These are phyloP conservation scores for Chrysopa pallens DNA, from an alignment of 1,140 invertebrate genomes.

Conservation along the genomic window DNA sequence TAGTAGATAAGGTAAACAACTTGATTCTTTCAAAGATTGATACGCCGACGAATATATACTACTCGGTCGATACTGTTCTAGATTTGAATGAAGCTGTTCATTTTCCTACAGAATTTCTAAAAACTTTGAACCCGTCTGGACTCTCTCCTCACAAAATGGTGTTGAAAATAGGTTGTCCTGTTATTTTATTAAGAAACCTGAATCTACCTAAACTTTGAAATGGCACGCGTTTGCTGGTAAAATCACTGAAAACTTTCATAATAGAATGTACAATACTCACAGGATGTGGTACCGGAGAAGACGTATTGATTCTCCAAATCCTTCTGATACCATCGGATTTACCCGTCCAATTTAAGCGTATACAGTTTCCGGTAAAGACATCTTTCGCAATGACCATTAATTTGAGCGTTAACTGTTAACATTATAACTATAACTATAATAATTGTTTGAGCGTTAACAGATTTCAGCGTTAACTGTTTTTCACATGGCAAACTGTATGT, in stretches of 20 bases:
- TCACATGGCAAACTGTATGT: too few relatives aligned
- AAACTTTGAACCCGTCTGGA: constrained; percentile 8
- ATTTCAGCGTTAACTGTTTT: too few relatives aligned
- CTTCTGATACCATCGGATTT: constrained; percentile 15
- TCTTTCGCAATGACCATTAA: constrained; percentile 28
- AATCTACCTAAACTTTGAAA: constrained; percentile 24
- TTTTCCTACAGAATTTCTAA: constrained; percentile 9
- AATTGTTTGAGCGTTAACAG: background rate
- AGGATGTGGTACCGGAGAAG: constrained; percentile 13
- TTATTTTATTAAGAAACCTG: constrained; percentile 24
- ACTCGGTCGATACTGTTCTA: too few relatives aligned
- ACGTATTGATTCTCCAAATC: constrained; percentile 17
- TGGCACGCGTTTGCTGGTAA: constrained; percentile 15
- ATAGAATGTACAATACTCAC: constrained; percentile 11
- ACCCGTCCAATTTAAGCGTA: constrained; percentile 20
- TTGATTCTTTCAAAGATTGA: too few relatives aligned
- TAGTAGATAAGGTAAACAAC: too few relatives aligned
- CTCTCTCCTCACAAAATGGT: constrained; percentile 17
- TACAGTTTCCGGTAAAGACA: constrained; percentile 24
- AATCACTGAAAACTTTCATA: constrained; percentile 10
- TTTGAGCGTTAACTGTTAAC: background rate
- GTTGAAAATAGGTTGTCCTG: constrained; percentile 13
- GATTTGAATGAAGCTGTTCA: constrained; percentile 10
- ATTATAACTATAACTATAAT: too few relatives aligned
- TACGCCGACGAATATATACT: too few relatives aligned